A percentile compares a stretch with the other conserved stretches of the same genome.
phyloP scores from a whole-genome alignment of 35 echinoderm and acorn worm species.

The Stichopus chloronotus region DNA sequence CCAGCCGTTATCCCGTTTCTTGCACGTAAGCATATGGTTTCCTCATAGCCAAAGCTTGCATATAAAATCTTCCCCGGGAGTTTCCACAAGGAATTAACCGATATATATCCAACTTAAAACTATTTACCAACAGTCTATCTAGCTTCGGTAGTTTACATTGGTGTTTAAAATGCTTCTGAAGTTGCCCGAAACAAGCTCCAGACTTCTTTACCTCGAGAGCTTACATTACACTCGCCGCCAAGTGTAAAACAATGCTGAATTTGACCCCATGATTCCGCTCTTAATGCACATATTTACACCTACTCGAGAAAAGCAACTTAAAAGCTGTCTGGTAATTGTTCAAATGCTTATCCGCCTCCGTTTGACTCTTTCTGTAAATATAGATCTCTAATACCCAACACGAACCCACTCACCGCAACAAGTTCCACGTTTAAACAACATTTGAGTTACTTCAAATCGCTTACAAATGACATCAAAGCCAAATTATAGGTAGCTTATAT shows the following conservation, averaged over 20 bases:
- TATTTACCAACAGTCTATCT: not conserved
- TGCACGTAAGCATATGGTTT: no score
- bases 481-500: not conserved
- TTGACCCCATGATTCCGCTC: conserved; percentile 20
- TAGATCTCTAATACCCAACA: conserved; percentile 39
- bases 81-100: not conserved
- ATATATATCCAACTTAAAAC: conserved; percentile 1
- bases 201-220: not conserved
- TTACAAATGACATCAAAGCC: not conserved
- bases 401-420: conserved; percentile 23
- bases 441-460: not conserved
- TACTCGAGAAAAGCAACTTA: conserved; percentile 22
- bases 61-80: not conserved
- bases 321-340: conserved; percentile 40
- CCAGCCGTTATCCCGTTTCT: no score
- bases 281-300: conserved; percentile 52
- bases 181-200: conserved; percentile 35
- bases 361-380: conserved; percentile 15
- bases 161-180: conserved; percentile 41
- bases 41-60: not conserved
- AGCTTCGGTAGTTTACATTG: not conserved
- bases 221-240: conserved; percentile 13
- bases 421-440: conserved; percentile 15
- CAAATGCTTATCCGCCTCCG: conserved; percentile 43
- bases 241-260: conserved; percentile 43